Conservation (phyloP, 2,888 invertebrate genomes). For the Isotomurus palustris region DNA sequence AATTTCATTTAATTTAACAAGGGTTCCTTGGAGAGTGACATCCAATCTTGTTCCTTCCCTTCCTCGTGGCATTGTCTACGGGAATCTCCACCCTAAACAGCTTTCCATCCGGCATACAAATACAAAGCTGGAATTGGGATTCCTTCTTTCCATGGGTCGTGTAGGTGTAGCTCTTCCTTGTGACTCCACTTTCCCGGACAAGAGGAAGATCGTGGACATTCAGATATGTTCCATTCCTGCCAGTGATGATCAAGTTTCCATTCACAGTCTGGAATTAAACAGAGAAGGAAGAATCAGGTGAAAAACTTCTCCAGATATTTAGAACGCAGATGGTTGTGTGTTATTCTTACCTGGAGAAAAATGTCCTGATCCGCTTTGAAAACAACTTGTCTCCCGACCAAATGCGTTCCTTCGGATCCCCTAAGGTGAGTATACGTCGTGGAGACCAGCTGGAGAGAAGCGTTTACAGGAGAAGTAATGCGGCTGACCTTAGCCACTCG, state of each 20-base stretch:
- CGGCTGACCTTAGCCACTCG: constrained; percentile 62
- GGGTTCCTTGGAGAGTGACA: constrained; percentile 37
- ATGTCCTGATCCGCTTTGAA: constrained; percentile 77
- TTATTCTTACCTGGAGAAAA: constrained; percentile 59
- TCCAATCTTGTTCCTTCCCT: constrained; percentile 25
- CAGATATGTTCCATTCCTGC: constrained; percentile 63
- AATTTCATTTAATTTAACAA: constrained; percentile 15
- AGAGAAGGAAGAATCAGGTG: not conserved
- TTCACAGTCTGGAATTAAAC: constrained; percentile 61
- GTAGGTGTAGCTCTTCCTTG: constrained; percentile 39
- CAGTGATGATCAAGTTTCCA: constrained; percentile 63
- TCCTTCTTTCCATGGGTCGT: constrained; percentile 40
- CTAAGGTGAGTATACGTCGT: constrained; percentile 64
- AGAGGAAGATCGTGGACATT: constrained; percentile 68
- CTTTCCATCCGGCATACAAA: constrained; percentile 84
- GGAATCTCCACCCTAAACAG: constrained; percentile 62
- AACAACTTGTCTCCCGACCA: constrained; percentile 60
- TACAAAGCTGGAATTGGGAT: constrained; percentile 75
- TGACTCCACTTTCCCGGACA: constrained; percentile 52
- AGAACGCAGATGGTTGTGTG: constrained; percentile 19
- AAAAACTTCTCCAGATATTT: not conserved
- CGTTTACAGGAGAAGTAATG: constrained; percentile 67
- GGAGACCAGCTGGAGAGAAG: constrained; percentile 63
- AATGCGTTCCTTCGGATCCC: constrained; percentile 67
- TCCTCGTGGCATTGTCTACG: constrained; percentile 29